Evolutionary conservation across 2,888 invertebrate species (phyloP), one percentile per base, ranked within the genome.

Genomic region (Leptodirus hochenwartii): DNA sequence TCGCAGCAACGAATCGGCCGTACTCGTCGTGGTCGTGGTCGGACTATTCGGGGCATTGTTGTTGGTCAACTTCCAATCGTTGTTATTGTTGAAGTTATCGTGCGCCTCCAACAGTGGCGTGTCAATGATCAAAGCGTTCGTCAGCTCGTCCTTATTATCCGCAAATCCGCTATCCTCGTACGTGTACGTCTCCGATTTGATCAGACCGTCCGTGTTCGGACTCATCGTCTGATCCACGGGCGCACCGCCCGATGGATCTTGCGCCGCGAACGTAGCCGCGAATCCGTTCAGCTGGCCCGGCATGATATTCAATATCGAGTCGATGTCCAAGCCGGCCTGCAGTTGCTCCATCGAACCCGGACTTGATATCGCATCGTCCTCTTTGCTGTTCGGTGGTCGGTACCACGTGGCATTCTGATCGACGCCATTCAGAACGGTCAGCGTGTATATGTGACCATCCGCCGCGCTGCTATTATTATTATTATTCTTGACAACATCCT

Each of bases 361-460:
- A 50, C 69, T 67, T 13, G 69, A 66, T 49, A 66, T 61, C 29
- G 64, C 67, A 44, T 74, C 72, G 45, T 75, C 57, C 62, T 58
- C 78, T 64, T 40, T 64, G 68, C 36, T 69, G 62, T 53, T 66
- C 61, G 47, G 74, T 60, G 53, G 62, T 56, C 43, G 63, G 54
- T 50, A 62, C 59, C 51, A 63, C 37, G 45, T 56, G 36, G 45
- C 51, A 10, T 34, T 32, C 50, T 47, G 61, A 53, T 53, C 63
- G 43, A 74, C 72, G 42, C 77, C 78, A 54, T 84, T 82, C 48
- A 85, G 68, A 50, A 84, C 82, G 47, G 84, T 84, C 38, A 85
- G 58, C 33, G 84, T 84, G 53, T 84, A 84, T 47, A 84, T 84
- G 51, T 74, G 71, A 40, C 79, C 78, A 45, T 79, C 79, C n/a